Conservation (phyloP, 2,888 invertebrate species). For the Asteroscopus sphinx region DNA sequence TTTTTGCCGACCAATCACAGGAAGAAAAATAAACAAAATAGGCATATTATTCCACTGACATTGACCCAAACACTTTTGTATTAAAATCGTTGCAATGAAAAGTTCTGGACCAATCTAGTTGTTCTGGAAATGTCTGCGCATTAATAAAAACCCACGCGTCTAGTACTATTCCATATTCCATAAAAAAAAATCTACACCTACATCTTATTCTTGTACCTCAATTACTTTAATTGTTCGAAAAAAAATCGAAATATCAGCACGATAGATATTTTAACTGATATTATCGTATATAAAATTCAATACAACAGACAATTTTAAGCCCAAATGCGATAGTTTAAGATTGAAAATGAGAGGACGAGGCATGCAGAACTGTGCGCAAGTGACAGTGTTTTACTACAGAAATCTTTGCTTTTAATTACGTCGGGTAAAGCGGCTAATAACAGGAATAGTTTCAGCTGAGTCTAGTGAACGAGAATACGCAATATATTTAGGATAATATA, state of each 20-base stretch:
- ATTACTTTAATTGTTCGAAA: conserved; percentile 7
- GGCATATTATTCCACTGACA: too few relatives aligned
- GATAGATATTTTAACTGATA: conserved; percentile 3
- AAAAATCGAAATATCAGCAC: neutral
- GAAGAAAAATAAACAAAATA: too few relatives aligned
- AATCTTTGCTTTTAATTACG: conserved; percentile 49
- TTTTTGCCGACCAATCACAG: too few relatives aligned
- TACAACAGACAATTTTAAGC: conserved; percentile 14
- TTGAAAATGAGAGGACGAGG: conserved; percentile 7
- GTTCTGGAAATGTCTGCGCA: neutral
- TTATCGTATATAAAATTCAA: conserved; percentile 15
- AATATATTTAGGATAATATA: conserved; percentile 46
- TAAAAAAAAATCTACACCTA: too few relatives aligned
- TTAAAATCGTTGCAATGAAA: neutral
- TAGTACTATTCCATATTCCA: conserved; percentile 9
- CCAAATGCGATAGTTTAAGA: conserved; percentile 6
- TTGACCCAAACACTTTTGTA: too few relatives aligned
- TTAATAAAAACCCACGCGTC: neutral
- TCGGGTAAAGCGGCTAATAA: conserved; percentile 32
- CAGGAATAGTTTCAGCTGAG: conserved; percentile 40
- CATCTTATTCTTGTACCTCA: neutral
- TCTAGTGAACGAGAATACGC: conserved; percentile 36
- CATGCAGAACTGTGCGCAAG: conserved; percentile 24
- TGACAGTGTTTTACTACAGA: conserved; percentile 51
- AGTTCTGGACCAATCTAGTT: neutral